Conservation (phyloP, 2,888 invertebrate species). For the Hofmannophila pseudospretella region DNA sequence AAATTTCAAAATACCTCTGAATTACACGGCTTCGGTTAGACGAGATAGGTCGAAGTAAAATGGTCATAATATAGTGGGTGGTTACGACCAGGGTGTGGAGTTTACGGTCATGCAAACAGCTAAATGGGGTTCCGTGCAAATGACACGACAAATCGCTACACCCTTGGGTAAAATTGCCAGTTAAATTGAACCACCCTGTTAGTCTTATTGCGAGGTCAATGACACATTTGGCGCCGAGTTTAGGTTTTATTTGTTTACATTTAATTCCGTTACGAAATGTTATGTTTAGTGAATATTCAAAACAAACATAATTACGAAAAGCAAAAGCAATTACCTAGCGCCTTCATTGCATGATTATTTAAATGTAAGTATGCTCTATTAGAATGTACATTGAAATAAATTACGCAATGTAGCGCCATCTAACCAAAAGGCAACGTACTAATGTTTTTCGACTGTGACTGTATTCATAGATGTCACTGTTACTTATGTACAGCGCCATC, state of each 20-base stretch:
- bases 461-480: not conserved
- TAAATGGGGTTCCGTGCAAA: constrained; percentile 45
- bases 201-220: constrained; percentile 36
- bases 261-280: no score
- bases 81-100: constrained; percentile 57
- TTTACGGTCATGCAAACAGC: constrained; percentile 69
- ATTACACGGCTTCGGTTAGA: constrained; percentile 16
- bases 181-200: constrained; percentile 52
- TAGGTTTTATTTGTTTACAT: no score
- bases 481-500: constrained; percentile 29
- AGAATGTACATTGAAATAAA: no score
- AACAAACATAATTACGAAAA: no score
- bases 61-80: constrained; percentile 39
- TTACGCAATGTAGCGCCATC: constrained; percentile 26
- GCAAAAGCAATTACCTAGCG: no score
- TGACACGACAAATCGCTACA: constrained; percentile 64
- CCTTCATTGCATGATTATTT: no score
- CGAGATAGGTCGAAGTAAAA: constrained; percentile 27
- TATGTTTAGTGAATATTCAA: no score
- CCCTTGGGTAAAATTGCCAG: constrained; percentile 49
- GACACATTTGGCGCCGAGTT: constrained; percentile 26
- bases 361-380: no score
- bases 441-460: not conserved
- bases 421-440: constrained; percentile 12
- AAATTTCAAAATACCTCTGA: constrained; percentile 34